A percentile compares a stretch with the other conserved stretches of the same genome.
These are phyloP conservation scores for Drosophila pachea DNA, from an alignment of 1,140 invertebrate genomes.

Conservation along the genomic window DNA sequence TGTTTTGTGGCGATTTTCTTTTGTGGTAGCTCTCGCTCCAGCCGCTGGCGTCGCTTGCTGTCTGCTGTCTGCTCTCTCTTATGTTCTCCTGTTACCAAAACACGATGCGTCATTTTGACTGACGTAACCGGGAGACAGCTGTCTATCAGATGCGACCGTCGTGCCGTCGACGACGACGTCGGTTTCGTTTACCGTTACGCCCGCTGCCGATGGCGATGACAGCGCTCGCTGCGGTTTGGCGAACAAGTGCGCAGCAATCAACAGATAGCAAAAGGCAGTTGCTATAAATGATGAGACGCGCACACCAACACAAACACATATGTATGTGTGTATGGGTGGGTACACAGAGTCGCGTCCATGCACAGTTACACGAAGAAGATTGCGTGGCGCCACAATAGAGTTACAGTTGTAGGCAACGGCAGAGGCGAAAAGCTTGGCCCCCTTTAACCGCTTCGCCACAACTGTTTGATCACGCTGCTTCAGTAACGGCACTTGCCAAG, in stretches of 20 bases:
- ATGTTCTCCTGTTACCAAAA: constrained; percentile 79
- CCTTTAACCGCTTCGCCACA: background rate
- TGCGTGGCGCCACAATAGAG: constrained; percentile 21
- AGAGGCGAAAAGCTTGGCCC: constrained; percentile 23
- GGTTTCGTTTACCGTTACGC: constrained; percentile 62
- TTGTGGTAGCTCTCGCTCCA: constrained; percentile 48
- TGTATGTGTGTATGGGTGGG: no score
- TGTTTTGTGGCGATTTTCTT: constrained; percentile 70
- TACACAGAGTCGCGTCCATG: background rate
- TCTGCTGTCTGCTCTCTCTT: constrained; percentile 38
- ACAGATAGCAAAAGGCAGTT: constrained; percentile 20
- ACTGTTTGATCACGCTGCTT: constrained; percentile 27
- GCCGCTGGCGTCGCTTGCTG: constrained; percentile 13
- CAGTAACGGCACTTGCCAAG: constrained; percentile 49
- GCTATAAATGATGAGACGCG: constrained; percentile 17
- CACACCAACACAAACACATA: background rate
- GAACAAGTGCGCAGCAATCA: constrained; percentile 73
- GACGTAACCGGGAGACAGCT: constrained; percentile 79
- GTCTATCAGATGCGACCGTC: constrained; percentile 74
- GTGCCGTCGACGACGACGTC: constrained; percentile 32
- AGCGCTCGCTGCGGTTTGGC: constrained; percentile 69
- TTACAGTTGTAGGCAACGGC: constrained; percentile 21
- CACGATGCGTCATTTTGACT: constrained; percentile 79
- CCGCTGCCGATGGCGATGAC: constrained; percentile 71
- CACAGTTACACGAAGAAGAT: constrained; percentile 17